phyloP scores from a whole-genome alignment of 2,797 vertebrate species.

The Telmatherina bonti region DNA sequence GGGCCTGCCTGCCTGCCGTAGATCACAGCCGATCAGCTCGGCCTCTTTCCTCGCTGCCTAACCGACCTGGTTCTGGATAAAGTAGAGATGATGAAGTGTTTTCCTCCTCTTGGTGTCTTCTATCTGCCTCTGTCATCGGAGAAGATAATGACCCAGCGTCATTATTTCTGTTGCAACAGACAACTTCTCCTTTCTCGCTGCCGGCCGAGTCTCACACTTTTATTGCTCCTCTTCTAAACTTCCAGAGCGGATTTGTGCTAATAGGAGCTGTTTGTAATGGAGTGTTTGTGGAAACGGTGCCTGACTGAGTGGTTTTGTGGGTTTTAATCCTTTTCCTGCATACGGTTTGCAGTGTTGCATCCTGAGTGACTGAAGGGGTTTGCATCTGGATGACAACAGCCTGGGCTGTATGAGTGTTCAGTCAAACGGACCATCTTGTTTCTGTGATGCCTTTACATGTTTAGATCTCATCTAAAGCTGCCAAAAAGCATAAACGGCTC shows the following conservation, averaged over 20 bases:
- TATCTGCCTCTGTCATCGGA: conserved; percentile 26
- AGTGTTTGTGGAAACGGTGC: conserved; percentile 18
- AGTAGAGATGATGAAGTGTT: not conserved
- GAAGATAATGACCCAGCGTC: conserved; percentile 26
- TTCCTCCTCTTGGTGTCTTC: not conserved
- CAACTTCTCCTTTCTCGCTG: conserved; percentile 23
- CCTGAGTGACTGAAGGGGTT: conserved; percentile 22
- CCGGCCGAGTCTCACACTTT: conserved; percentile 1
- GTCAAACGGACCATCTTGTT: not conserved
- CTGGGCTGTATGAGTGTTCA: not conserved
- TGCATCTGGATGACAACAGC: conserved; percentile 10
- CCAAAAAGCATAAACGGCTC: too few species aligned
- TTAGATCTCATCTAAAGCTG: too few species aligned
- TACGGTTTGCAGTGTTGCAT: conserved; percentile 38
- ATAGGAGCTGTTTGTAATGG: not conserved
- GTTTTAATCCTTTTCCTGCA: conserved; percentile 27
- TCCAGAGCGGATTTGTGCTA: not conserved
- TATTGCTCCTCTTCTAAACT: conserved; percentile 10
- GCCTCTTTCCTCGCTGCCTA: conserved; percentile 22
- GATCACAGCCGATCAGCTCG: conserved; percentile 40
- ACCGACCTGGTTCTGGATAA: conserved; percentile 17
- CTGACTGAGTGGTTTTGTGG: conserved; percentile 9
- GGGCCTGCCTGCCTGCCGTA: conserved; percentile 27
- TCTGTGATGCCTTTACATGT: conserved; percentile 2
- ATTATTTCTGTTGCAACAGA: conserved; percentile 23